Evolutionary conservation across 1,140 invertebrate species (phyloP), one percentile per base, ranked within the genome.

Genomic region (Grapholita molesta): DNA sequence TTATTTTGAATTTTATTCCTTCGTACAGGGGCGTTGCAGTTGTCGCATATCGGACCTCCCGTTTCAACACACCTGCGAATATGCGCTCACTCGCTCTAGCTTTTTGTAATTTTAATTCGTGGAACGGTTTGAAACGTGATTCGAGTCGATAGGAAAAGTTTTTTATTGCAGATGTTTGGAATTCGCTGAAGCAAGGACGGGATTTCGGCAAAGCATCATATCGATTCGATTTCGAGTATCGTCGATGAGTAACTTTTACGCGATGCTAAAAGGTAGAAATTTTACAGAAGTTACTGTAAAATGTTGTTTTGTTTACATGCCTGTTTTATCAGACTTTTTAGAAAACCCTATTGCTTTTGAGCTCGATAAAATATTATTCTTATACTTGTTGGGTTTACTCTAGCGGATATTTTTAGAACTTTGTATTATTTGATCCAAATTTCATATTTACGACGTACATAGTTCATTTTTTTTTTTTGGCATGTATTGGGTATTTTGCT

Each of bases 61-160:
- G 73, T 80, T 90, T 83, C 18, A 48, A 71, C 79, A 76, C 82
- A 70, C 68, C 74, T 75, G 68, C 69, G 65, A 67, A 55, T 70
- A 57, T 38, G 38, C 70, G 75, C 73, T 72, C 78, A 88, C 85
- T 80, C 82, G 67, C 72, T 90, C 84, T 82, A 52, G 79, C 87
- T 91, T 91, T 91, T 91, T 91, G 89, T 88, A 88, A 89, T 88
- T 91, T 90, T 91, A 91, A 91, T 91, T 91, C 89, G 87, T 82
- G 84, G 87, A 89, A 91, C 86, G 82, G 78, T 85, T 87, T 86
- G 83, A 78, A 80, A 91, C 87, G 87, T 89, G 88, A 88, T 88
- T 88, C 78, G 85, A 86, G 84, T 89, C 76, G 80, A 83, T 84
- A 89, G 77, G 64, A 52, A 86, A 82, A 74, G 65, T 84, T 89